These are phyloP conservation scores for Polypedilum pembai DNA, from an alignment of 1,140 invertebrate genomes.

Conservation along the genomic window DNA sequence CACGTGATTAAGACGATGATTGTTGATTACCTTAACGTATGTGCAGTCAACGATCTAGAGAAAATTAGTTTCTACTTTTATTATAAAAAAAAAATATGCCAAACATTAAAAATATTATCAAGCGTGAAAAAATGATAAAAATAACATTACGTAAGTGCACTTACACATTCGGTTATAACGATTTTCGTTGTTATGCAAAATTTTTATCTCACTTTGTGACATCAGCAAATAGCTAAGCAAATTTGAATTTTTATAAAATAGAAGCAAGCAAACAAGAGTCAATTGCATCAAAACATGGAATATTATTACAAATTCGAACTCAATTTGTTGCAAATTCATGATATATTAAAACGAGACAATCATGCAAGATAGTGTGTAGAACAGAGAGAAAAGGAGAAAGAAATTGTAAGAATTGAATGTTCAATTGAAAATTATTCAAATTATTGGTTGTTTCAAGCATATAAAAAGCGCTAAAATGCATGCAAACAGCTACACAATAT, in stretches of 20 bases:
- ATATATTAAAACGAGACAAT: conserved; percentile 1
- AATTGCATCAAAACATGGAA: neutral
- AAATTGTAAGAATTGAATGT: neutral
- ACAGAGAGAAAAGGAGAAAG: neutral
- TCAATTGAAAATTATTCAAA: conserved; percentile 19
- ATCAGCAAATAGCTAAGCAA: neutral
- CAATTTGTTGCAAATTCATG: conserved; percentile 1
- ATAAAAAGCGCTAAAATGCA: conserved; percentile 12
- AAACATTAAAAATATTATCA: too few species aligned
- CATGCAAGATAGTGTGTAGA: too few species aligned
- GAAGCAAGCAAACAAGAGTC: neutral
- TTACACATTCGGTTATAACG: too few species aligned
- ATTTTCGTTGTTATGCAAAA: too few species aligned
- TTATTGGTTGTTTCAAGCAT: neutral
- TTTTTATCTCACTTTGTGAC: too few species aligned
- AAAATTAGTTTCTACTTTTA: too few species aligned
- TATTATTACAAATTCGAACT: neutral
- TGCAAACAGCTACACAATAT: conserved; percentile 14
- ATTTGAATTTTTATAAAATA: conserved; percentile 16
- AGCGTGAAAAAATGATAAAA: too few species aligned
- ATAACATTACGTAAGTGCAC: too few species aligned
- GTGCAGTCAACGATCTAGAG: too few species aligned
- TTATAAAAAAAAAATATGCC: too few species aligned
- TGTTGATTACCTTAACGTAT: too few species aligned
- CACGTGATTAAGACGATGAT: too few species aligned